Conservation (phyloP, 1,140 invertebrate species). For the Calliphora vicina region DNA sequence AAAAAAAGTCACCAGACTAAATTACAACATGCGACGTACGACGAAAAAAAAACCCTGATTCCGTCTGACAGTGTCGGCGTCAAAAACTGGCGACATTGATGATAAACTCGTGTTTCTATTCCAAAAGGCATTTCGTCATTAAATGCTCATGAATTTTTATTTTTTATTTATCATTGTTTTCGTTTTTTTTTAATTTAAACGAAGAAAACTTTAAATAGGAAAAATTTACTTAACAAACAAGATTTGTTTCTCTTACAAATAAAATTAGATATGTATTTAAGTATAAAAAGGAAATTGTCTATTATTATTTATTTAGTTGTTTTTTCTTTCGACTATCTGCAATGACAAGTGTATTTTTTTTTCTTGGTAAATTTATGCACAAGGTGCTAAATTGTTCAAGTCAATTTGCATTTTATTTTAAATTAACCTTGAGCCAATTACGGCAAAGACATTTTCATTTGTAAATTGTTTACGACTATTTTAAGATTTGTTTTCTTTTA, state of each 20-base stretch:
- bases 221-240: not conserved
- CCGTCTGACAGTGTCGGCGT: slow-evolving; percentile 21
- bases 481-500: not conserved
- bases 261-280: not conserved
- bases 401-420: slow-evolving; percentile 19
- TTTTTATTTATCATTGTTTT: too few relatives aligned
- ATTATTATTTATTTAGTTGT: not conserved
- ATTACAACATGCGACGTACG: not conserved
- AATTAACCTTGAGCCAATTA: slow-evolving; percentile 35
- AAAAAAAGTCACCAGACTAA: not conserved
- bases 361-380: not conserved
- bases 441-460: not conserved
- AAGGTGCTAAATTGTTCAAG: slow-evolving; percentile 25
- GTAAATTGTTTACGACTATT: not conserved
- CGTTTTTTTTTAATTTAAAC: not conserved
- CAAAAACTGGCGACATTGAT: slow-evolving; percentile 22
- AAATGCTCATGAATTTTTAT: not conserved
- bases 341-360: not conserved
- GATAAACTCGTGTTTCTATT: slow-evolving; percentile 5
- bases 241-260: not conserved
- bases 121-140: not conserved
- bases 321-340: not conserved
- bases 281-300: not conserved
- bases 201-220: not conserved
- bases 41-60: not conserved